These are phyloP conservation scores for Rhogogaster chlorosoma DNA, from an alignment of 2,888 invertebrate genomes.

Conservation along the genomic window DNA sequence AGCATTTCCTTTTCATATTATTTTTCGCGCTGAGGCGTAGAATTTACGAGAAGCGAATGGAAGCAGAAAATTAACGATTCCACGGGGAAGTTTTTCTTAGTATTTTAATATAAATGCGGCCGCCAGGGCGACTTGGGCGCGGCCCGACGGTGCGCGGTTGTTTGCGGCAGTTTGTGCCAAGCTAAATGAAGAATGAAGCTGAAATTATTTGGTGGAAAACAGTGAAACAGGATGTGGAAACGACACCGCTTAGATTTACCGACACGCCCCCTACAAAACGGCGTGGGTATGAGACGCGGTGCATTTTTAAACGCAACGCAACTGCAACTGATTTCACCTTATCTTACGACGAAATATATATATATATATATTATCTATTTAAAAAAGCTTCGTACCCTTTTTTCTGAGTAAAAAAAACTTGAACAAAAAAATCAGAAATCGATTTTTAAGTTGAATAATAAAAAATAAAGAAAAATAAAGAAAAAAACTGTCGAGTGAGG, in stretches of 20 bases:
- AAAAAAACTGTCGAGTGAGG: background rate
- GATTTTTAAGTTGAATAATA: background rate
- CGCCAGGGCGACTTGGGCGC: slow-evolving; percentile 65
- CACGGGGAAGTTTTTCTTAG: slow-evolving; percentile 76
- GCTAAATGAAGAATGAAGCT: slow-evolving; percentile 78
- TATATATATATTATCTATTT: too few species aligned
- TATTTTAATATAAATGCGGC: slow-evolving; percentile 78
- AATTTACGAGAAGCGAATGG: slow-evolving; percentile 77
- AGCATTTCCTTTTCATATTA: slow-evolving; percentile 77
- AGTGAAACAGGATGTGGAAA: slow-evolving; percentile 78
- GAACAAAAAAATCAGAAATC: background rate
- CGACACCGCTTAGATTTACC: slow-evolving; percentile 76
- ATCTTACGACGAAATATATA: background rate
- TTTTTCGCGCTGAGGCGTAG: slow-evolving; percentile 70
- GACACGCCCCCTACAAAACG: slow-evolving; percentile 36
- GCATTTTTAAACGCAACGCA: slow-evolving; percentile 38
- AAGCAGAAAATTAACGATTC: slow-evolving; percentile 78
- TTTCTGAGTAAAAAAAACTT: background rate
- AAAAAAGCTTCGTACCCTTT: background rate
- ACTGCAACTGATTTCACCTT: background rate
- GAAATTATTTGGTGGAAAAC: slow-evolving; percentile 78
- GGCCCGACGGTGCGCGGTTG: slow-evolving; percentile 69
- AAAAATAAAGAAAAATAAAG: background rate
- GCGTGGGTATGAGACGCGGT: background rate
- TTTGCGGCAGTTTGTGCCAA: slow-evolving; percentile 78